These are phyloP conservation scores for Meta bourneti DNA, from an alignment of 2,888 invertebrate species.

Conservation along the genomic window DNA sequence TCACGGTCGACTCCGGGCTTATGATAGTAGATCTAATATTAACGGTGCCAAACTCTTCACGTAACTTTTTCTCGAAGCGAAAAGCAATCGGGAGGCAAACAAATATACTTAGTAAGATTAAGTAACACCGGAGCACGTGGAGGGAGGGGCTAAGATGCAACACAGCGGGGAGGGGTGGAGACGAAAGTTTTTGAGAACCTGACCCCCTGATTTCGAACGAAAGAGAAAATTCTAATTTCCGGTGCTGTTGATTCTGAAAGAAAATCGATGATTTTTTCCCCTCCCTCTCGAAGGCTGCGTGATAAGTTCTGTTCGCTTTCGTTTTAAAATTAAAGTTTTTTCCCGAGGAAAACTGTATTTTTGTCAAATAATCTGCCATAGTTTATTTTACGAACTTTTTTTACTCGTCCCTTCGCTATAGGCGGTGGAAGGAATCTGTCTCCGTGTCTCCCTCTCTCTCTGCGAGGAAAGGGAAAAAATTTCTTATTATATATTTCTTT, in stretches of 20 bases:
- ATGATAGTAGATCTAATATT: constrained; percentile 64
- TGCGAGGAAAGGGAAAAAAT: constrained; percentile 7
- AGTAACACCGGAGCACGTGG: constrained; percentile 52
- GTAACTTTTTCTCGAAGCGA: constrained; percentile 7
- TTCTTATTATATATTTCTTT: constrained; percentile 71
- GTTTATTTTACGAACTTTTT: constrained; percentile 65
- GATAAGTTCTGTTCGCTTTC: constrained; percentile 75
- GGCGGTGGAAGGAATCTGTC: constrained; percentile 22
- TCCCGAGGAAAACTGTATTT: constrained; percentile 69
- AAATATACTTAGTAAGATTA: constrained; percentile 73
- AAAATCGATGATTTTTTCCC: constrained; percentile 61
- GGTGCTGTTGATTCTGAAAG: constrained; percentile 76
- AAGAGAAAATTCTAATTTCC: constrained; percentile 75
- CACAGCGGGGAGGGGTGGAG: constrained; percentile 1
- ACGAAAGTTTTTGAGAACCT: constrained; percentile 19
- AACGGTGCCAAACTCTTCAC: constrained; percentile 37
- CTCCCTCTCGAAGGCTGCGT: constrained; percentile 36
- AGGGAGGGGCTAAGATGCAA: not conserved
- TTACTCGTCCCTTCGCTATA: not conserved
- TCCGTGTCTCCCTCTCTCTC: constrained; percentile 47
- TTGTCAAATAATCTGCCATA: constrained; percentile 75
- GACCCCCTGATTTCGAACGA: constrained; percentile 49
- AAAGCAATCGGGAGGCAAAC: constrained; percentile 38
- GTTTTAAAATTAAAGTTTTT: constrained; percentile 76
- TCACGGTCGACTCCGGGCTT: constrained; percentile 17